Evolutionary conservation across 2,888 invertebrate genomes (phyloP).

Genomic region (Eupithecia subumbrata): DNA sequence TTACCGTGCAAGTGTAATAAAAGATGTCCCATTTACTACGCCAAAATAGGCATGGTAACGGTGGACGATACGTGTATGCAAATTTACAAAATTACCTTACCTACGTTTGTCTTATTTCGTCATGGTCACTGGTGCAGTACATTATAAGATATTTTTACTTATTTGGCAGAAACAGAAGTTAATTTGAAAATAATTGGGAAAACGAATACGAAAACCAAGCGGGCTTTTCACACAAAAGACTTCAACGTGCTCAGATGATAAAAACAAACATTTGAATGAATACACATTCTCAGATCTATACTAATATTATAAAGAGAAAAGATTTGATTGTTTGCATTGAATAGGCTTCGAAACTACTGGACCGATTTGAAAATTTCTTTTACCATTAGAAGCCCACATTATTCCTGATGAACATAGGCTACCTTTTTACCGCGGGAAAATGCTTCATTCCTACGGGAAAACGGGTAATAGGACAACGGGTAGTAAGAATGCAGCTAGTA

Average conservation of each 20-base stretch:
- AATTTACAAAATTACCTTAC: constrained; percentile 42
- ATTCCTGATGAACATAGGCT: too few species aligned
- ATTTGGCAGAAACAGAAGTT: constrained; percentile 20
- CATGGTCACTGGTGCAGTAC: constrained; percentile 51
- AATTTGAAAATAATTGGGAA: constrained; percentile 29
- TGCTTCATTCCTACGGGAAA: too few species aligned
- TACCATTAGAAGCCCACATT: too few species aligned
- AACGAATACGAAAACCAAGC: background rate
- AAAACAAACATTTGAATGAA: background rate
- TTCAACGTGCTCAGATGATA: background rate
- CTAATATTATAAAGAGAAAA: too few species aligned
- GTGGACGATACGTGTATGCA: constrained; percentile 30
- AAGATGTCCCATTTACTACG: constrained; percentile 29
- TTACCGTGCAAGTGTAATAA: constrained; percentile 29
- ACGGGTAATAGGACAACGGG: too few species aligned
- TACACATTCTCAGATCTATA: background rate
- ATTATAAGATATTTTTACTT: constrained; percentile 26
- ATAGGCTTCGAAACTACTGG: too few species aligned
- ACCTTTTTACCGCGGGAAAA: too few species aligned
- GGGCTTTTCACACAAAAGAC: background rate
- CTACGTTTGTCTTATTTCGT: constrained; percentile 43
- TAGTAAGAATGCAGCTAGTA: too few species aligned
- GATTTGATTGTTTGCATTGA: too few species aligned
- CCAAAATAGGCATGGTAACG: constrained; percentile 34
- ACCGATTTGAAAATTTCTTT: too few species aligned